Percentiles rank a stretch among this genome's conserved stretches.
These are phyloP conservation scores for Chironomus tentans DNA, from an alignment of 2,888 invertebrate genomes.

Conservation along the genomic window DNA sequence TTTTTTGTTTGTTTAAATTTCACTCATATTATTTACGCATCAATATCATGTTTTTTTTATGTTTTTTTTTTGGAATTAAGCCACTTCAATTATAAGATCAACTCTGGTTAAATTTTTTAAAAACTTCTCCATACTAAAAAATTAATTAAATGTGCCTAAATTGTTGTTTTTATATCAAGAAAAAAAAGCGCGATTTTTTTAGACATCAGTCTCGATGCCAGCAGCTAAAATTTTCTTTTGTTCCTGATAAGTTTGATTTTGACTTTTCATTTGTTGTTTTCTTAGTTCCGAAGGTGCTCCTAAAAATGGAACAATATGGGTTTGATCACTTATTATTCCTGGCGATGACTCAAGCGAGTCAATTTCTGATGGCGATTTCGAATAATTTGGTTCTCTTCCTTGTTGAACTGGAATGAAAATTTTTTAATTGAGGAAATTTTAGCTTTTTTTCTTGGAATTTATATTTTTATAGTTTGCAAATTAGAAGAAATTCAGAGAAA, in stretches of 20 bases:
- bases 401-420: constrained; percentile 60
- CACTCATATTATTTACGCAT: too few relatives aligned
- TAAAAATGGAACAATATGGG: constrained; percentile 43
- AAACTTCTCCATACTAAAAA: constrained; percentile 4
- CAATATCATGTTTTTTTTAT: constrained; percentile 21
- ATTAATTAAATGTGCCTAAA: background rate
- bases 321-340: constrained; percentile 41
- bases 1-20: too few relatives aligned
- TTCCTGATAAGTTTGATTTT: constrained; percentile 56
- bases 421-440: background rate
- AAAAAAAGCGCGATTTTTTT: constrained; percentile 42
- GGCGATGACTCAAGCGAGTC: constrained; percentile 59
- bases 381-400: constrained; percentile 78
- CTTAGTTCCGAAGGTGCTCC: constrained; percentile 39
- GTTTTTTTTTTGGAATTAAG: constrained; percentile 26
- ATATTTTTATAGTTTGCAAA: too few relatives aligned
- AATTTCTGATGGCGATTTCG: constrained; percentile 86
- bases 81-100: constrained; percentile 28
- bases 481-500: too few relatives aligned
- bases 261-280: constrained; percentile 39
- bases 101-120: constrained; percentile 11
- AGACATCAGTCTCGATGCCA: constrained; percentile 91
- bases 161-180: background rate
- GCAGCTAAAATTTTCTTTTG: constrained; percentile 69
- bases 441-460: too few relatives aligned